These are phyloP conservation scores for Drosophila meridionalis DNA, from an alignment of 2,888 invertebrate genomes.

Conservation along the genomic window DNA sequence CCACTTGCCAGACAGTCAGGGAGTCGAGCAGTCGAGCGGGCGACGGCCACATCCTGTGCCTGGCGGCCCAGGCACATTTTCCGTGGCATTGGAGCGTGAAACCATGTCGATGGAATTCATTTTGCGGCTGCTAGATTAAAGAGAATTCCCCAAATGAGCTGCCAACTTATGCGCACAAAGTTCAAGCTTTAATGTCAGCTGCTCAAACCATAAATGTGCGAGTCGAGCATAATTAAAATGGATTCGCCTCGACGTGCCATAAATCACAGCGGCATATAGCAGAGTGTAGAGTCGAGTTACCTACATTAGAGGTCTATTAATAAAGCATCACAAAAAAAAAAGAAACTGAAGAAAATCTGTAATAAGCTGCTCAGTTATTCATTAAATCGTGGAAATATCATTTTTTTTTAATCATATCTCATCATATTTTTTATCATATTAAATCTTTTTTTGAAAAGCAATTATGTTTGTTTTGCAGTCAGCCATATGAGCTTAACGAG, in stretches of 20 bases:
- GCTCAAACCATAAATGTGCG: constrained; percentile 32
- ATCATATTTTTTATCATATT: background rate
- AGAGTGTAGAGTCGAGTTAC: background rate
- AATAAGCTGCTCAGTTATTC: constrained; percentile 3
- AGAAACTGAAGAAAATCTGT: constrained; percentile 1
- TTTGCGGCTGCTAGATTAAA: constrained; percentile 57
- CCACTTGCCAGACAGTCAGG: constrained; percentile 15
- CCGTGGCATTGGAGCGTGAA: constrained; percentile 57
- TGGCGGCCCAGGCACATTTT: constrained; percentile 30
- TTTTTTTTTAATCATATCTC: background rate
- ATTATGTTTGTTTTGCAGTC: background rate
- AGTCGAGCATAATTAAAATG: constrained; percentile 63
- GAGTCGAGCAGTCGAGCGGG: constrained; percentile 36
- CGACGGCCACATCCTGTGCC: constrained; percentile 50
- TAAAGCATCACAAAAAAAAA: constrained; percentile 1
- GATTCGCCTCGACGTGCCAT: constrained; percentile 47
- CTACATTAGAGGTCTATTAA: constrained; percentile 26
- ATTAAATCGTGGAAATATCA: constrained; percentile 11
- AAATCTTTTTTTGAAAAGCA: background rate
- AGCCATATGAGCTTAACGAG: background rate
- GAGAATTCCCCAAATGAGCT: constrained; percentile 58
- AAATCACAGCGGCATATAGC: constrained; percentile 52
- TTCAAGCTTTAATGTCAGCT: constrained; percentile 33
- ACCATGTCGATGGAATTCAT: constrained; percentile 61
- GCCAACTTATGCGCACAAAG: constrained; percentile 40